Evolutionary conservation across 2,797 vertebrate species (phyloP), one percentile per base, ranked within the genome.

Genomic region (Peromyscus eremicus): DNA sequence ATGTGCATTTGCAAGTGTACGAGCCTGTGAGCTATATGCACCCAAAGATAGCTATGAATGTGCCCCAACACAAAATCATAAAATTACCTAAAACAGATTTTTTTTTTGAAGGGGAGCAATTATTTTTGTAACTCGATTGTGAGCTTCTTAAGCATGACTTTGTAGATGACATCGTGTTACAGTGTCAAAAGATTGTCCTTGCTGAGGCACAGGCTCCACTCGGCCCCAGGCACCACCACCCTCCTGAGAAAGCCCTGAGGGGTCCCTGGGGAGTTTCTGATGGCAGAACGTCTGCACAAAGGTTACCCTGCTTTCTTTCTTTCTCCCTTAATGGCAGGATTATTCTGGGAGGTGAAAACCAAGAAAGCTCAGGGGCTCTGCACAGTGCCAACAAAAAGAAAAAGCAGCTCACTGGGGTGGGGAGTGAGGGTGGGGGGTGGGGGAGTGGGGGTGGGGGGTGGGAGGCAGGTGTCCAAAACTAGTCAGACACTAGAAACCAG

Each of bases 361-460:
- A 75, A 97, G 97, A 97, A 96, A 84, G 21, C 96, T 95, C 92
- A 94, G 94, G 93, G 92, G 87, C 68, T 75, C 55, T 71, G 84
- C 6, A 5, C 68, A 9, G 85, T 21, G 68, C 68, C 77, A 83
- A 71, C 89, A 0, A 0, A 73, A 81, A 94, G 88, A 89, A 32
- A 73, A 37, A 57, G 89, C 10, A 84, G 68, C 37, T 94, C 95
- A 37, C 0, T 34, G 80, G 27, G 29, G 60, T 62, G 60, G 60
- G 60, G 60, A 60, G 57, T 3, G 4, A 37, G 27, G 25, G 37
- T 0, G 3, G 60, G 34, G 14, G n/a, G 43, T 57, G 23, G 12
- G 12, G 49, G 49, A 4, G 49, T 5, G 6, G 12, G 55, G 55
- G 34, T 55, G 57, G 5, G 25, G 27, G 29, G 27, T 16, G 29